A percentile compares a stretch with the other conserved stretches of the same genome.
phyloP scores from a whole-genome alignment of 2,113 vertebrate species.

The Crypturellus undulatus region DNA sequence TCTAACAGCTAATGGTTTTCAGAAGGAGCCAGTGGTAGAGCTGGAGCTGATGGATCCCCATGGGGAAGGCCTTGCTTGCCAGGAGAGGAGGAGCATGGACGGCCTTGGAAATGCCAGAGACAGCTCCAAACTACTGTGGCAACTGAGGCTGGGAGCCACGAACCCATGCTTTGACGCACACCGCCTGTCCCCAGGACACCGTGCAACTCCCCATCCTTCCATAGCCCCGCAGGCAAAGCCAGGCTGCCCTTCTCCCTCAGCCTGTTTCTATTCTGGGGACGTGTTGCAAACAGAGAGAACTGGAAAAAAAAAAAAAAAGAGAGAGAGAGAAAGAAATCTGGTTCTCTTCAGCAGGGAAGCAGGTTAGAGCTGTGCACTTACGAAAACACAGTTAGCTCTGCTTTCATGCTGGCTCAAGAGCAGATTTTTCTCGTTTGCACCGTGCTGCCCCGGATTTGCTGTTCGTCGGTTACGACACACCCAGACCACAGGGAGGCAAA shows the following conservation, averaged over 20 bases:
- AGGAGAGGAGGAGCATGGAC: background rate
- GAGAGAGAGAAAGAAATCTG: background rate
- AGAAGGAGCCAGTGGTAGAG: background rate
- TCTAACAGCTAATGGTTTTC: background rate
- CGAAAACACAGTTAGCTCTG: background rate
- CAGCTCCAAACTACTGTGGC: background rate
- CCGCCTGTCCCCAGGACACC: background rate
- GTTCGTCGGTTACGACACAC: background rate
- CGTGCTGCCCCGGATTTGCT: background rate
- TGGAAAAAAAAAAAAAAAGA: background rate
- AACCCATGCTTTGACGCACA: background rate
- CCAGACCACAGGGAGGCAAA: slow-evolving; percentile 1
- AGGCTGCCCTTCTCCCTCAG: background rate
- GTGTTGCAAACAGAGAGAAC: background rate
- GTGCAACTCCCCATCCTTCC: background rate
- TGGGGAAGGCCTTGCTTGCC: background rate
- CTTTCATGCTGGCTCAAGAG: background rate
- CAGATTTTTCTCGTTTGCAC: background rate
- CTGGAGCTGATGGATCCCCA: background rate
- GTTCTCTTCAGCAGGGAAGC: background rate
- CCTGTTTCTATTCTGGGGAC: slow-evolving; percentile 2
- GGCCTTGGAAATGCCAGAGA: background rate
- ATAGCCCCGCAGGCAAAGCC: background rate
- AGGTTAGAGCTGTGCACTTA: background rate
- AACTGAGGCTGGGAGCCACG: slow-evolving; percentile 20